These are phyloP conservation scores for Uria lomvia DNA, from an alignment of 2,113 vertebrate genomes.

Conservation along the genomic window DNA sequence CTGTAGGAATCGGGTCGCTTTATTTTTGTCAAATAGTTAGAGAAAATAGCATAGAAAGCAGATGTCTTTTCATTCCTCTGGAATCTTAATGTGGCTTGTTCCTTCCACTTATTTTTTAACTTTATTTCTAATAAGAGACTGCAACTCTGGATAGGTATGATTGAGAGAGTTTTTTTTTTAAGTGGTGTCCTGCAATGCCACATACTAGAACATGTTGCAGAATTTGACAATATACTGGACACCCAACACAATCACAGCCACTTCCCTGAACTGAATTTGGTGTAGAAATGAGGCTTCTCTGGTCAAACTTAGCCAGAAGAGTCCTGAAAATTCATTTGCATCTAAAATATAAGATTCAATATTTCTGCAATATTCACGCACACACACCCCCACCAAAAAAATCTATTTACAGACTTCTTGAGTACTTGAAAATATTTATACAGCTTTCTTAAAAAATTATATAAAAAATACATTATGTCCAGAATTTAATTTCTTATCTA, in stretches of 20 bases:
- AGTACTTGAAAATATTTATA: neutral
- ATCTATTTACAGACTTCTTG: neutral
- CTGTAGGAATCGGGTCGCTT: neutral
- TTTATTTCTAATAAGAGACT: neutral
- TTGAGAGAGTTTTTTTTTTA: neutral
- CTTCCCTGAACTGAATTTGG: neutral
- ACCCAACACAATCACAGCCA: neutral
- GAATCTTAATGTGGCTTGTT: neutral
- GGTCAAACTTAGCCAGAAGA: neutral
- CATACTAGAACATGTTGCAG: neutral
- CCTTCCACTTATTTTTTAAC: neutral
- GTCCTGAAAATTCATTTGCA: neutral
- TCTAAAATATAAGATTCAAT: neutral
- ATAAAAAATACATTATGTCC: neutral
- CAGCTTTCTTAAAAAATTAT: neutral
- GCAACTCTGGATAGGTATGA: neutral
- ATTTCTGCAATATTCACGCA: neutral
- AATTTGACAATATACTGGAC: neutral
- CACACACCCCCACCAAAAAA: no score
- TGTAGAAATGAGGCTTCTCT: neutral
- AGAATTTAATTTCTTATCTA: neutral
- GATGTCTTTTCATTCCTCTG: constrained; percentile 2
- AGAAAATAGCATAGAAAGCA: constrained; percentile 35
- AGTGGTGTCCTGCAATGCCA: neutral
- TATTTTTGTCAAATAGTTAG: constrained; percentile 17